Evolutionary conservation across 1,140 invertebrate species (phyloP).

Genomic region (Drosophila equinoxialis): DNA sequence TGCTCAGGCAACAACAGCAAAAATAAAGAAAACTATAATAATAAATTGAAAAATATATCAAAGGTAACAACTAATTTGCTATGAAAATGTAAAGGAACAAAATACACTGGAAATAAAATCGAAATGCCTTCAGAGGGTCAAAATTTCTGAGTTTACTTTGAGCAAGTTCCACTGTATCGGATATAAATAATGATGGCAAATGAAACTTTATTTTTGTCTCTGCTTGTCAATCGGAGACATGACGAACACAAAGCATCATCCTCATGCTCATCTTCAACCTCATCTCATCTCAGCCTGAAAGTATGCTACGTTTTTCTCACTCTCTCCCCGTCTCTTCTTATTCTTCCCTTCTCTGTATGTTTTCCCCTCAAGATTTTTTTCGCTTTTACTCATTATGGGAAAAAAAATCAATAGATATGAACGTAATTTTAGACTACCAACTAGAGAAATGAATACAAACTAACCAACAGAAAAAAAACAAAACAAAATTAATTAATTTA

Average conservation of each 20-base stretch:
- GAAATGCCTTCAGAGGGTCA: neutral
- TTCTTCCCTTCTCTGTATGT: slow-evolving; percentile 12
- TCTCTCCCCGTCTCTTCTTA: slow-evolving; percentile 16
- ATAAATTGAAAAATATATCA: slow-evolving; percentile 59
- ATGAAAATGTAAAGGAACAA: too few relatives aligned
- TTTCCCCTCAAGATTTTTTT: slow-evolving; percentile 11
- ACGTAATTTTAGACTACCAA: slow-evolving; percentile 60
- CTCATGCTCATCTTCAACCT: neutral
- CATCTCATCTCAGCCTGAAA: slow-evolving; percentile 28
- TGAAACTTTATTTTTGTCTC: slow-evolving; percentile 21
- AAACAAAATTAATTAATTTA: slow-evolving; percentile 81
- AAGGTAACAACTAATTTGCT: slow-evolving; percentile 25
- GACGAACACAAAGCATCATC: neutral
- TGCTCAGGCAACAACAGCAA: slow-evolving; percentile 11
- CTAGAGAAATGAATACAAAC: slow-evolving; percentile 37
- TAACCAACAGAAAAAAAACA: slow-evolving; percentile 37
- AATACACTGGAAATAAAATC: too few relatives aligned
- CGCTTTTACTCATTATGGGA: slow-evolving; percentile 42
- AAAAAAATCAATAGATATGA: slow-evolving; percentile 64
- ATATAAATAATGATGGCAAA: slow-evolving; percentile 50
- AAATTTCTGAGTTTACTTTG: too few relatives aligned
- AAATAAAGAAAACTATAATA: slow-evolving; percentile 19
- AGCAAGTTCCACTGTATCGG: slow-evolving; percentile 29
- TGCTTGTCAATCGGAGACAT: neutral
- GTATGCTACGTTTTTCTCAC: slow-evolving; percentile 46